Evolutionary conservation across 2,888 invertebrate species (phyloP).

Genomic region (Caradrina clavipalpis): DNA sequence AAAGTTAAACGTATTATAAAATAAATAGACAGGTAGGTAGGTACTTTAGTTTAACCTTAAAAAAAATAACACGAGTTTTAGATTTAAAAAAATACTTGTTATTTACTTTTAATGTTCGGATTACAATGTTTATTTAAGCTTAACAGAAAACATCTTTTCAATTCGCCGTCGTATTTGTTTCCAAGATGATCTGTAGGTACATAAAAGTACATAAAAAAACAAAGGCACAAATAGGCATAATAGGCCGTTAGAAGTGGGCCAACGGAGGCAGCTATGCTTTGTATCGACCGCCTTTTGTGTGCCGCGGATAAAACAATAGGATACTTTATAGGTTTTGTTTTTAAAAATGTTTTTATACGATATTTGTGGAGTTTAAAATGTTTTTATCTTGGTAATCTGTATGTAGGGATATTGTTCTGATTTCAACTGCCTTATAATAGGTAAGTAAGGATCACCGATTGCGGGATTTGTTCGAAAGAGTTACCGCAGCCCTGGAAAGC

Average conservation of each 20-base stretch:
- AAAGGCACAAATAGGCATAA: slow-evolving; percentile 36
- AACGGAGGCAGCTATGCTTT: slow-evolving; percentile 47
- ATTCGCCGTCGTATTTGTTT: slow-evolving; percentile 35
- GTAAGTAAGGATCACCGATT: too few relatives aligned
- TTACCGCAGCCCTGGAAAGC: too few relatives aligned
- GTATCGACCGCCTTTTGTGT: slow-evolving; percentile 68
- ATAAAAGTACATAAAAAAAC: slow-evolving; percentile 44
- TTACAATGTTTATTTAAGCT: slow-evolving; percentile 18
- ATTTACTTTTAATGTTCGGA: slow-evolving; percentile 7
- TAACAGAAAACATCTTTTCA: slow-evolving; percentile 1
- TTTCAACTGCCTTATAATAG: too few relatives aligned
- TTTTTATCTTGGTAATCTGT: background rate
- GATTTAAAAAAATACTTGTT: background rate
- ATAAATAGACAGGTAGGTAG: background rate
- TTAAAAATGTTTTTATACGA: background rate
- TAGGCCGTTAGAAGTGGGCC: slow-evolving; percentile 47
- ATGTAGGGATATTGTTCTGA: background rate
- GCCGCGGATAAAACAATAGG: slow-evolving; percentile 67
- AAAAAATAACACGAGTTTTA: background rate
- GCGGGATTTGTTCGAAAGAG: too few relatives aligned
- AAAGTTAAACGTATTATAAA: background rate
- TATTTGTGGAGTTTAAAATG: background rate
- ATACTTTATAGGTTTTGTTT: slow-evolving; percentile 29
- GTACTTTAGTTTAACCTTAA: background rate
- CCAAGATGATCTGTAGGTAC: slow-evolving; percentile 54